A percentile compares a stretch with the other conserved stretches of the same genome.
phyloP scores from a whole-genome alignment of 2,888 invertebrate genomes.

The Melanchra persicariae region DNA sequence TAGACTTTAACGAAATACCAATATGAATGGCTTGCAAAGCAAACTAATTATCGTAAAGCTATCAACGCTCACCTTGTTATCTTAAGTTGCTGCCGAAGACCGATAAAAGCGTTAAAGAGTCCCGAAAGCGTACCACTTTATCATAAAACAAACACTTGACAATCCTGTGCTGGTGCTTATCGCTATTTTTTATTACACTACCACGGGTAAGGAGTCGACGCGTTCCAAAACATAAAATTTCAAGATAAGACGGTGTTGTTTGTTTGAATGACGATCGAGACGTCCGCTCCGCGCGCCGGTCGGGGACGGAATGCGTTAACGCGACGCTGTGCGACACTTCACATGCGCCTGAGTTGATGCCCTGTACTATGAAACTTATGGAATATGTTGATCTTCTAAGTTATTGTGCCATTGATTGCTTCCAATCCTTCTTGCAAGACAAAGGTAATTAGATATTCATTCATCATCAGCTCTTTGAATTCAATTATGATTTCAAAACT shows the following conservation, averaged over 20 bases:
- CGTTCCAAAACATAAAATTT: slow-evolving; percentile 76
- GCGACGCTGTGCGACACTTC: slow-evolving; percentile 66
- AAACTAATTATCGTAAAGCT: slow-evolving; percentile 88
- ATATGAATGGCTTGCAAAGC: slow-evolving; percentile 67
- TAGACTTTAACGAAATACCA: slow-evolving; percentile 61
- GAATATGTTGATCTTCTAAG: slow-evolving; percentile 26
- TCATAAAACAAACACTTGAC: slow-evolving; percentile 84
- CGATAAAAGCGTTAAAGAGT: slow-evolving; percentile 78
- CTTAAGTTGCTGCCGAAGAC: slow-evolving; percentile 81
- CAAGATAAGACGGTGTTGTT: slow-evolving; percentile 72
- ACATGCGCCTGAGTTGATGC: slow-evolving; percentile 79
- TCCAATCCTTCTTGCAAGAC: neutral
- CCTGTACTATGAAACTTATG: slow-evolving; percentile 63
- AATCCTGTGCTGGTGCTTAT: slow-evolving; percentile 72
- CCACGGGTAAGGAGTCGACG: slow-evolving; percentile 67
- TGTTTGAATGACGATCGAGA: slow-evolving; percentile 50
- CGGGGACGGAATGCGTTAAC: slow-evolving; percentile 80
- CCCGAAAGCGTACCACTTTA: slow-evolving; percentile 79
- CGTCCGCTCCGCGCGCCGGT: slow-evolving; percentile 76
- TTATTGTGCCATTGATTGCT: slow-evolving; percentile 30
- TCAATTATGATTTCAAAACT: neutral
- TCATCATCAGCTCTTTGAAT: neutral
- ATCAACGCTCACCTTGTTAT: slow-evolving; percentile 89
- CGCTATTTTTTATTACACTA: slow-evolving; percentile 79
- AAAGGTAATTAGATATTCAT: neutral